Base-by-base conservation (phyloP, 92 coral and sea anemone genomes). In the Pocillopora grandis region DNA sequence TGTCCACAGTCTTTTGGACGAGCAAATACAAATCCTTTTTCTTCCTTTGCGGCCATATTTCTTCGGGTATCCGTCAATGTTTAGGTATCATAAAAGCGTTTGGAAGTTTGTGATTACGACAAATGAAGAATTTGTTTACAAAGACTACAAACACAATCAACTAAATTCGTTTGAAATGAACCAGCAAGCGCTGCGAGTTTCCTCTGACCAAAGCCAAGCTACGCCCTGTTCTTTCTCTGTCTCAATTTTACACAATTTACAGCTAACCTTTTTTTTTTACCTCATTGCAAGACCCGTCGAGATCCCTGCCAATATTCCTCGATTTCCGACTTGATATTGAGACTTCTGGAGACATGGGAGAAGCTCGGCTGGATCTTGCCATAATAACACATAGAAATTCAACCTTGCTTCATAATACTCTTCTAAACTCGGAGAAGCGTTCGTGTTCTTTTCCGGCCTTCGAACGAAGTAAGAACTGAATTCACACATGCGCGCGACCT, bases 61-160 rank as follows among this genome's bases (percentile, higher is more conserved):
- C 12, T 16, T 1, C 49, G 17, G 35, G 71, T 21, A 23, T 42
- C 10, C 6, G 19, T 14, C 23, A 9, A 35, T 59, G 71, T 36
- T 62, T 62, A 61, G 69, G 37, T 49, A 17, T 58, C 58, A 69
- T 66, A 14, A n/a, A 60, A 55, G 10, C 64, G 61, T 66, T 33
- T 80, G 55, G 58, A 14, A 33, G 31, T 70, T 70, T 76, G 35
- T 71, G 85, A 57, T 71, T 57, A 35, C 65, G 84, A 69, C 58
- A 69, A 80, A 69, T 56, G 67, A 35, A 57, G 35, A 23, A 60
- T n/a, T 71, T 82, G 71, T 82, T 82, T 82, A 82, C 78, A 82
- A 58, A 82, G 35, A 16, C 14, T 21, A 5, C 62, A 74, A 10
- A 55, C 55, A 62, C 80, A 15, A 55, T n/a, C 71, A 72, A 49